Percentiles rank a stretch among this genome's conserved stretches.
These are phyloP conservation scores for Syrphus vitripennis DNA, from an alignment of 2,888 invertebrate genomes.

Conservation along the genomic window DNA sequence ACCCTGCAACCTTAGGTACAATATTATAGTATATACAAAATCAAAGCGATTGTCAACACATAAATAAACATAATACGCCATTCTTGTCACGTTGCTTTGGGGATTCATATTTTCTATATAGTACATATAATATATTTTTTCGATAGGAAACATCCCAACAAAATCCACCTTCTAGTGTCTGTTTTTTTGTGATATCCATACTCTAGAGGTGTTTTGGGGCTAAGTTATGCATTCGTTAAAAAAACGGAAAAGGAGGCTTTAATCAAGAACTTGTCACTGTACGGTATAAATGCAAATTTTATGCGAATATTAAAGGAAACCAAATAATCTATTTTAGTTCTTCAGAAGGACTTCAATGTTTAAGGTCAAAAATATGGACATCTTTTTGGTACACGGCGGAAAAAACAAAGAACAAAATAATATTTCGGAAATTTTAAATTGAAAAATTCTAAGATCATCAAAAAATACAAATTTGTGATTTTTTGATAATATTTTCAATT, in stretches of 20 bases:
- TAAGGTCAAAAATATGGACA: no score
- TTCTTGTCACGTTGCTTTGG: constrained; percentile 55
- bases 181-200: neutral
- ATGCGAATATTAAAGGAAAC: neutral
- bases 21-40: constrained; percentile 20
- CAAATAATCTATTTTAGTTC: no score
- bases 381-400: no score
- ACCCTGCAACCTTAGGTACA: constrained; percentile 10
- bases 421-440: no score
- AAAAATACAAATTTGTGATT: no score
- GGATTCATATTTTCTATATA: constrained; percentile 39
- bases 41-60: constrained; percentile 57
- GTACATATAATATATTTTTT: neutral
- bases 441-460: no score
- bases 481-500: no score
- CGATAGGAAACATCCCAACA: neutral
- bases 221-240: neutral
- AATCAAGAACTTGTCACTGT: neutral
- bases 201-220: neutral
- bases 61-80: constrained; percentile 44
- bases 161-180: neutral
- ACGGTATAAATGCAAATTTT: no score
- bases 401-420: no score
- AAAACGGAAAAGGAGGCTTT: neutral
- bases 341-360: no score